These are phyloP conservation scores for Scomber scombrus DNA, from an alignment of 2,113 vertebrate genomes.

Conservation along the genomic window DNA sequence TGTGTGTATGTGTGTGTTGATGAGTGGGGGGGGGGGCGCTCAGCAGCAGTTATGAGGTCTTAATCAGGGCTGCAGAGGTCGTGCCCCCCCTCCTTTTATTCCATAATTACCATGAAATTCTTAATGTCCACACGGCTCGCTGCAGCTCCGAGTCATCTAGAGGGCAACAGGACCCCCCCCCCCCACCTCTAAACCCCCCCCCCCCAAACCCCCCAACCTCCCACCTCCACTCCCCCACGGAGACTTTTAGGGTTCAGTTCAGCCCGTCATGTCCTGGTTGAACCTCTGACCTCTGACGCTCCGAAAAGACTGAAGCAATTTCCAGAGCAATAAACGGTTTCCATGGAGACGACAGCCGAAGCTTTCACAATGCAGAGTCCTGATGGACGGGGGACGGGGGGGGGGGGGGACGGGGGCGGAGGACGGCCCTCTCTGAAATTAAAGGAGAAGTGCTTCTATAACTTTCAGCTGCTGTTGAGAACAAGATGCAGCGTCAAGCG, in stretches of 20 bases:
- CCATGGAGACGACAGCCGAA: constrained; percentile 56
- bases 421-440: not conserved
- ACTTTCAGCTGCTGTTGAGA: not conserved
- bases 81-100: constrained; percentile 70
- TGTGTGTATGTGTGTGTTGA: constrained; percentile 7
- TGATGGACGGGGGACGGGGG: too few relatives aligned
- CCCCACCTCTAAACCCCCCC: constrained; percentile 11
- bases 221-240: constrained; percentile 3
- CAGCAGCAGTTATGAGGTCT: constrained; percentile 74
- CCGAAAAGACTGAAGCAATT: constrained; percentile 78
- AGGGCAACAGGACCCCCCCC: constrained; percentile 77
- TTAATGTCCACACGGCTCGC: constrained; percentile 80
- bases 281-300: constrained; percentile 81
- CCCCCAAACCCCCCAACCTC: not conserved
- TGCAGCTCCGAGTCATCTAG: constrained; percentile 80
- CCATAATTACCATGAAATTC: constrained; percentile 86
- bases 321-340: constrained; percentile 83
- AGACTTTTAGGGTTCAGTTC: constrained; percentile 60
- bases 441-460: not conserved
- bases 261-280: constrained; percentile 59
- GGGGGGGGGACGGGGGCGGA: too few relatives aligned
- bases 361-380: constrained; percentile 27
- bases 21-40: not conserved
- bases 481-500: too few relatives aligned
- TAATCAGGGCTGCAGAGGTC: constrained; percentile 80